Conservation (phyloP, 2,113 vertebrate species). For the Cyanistes caeruleus region DNA sequence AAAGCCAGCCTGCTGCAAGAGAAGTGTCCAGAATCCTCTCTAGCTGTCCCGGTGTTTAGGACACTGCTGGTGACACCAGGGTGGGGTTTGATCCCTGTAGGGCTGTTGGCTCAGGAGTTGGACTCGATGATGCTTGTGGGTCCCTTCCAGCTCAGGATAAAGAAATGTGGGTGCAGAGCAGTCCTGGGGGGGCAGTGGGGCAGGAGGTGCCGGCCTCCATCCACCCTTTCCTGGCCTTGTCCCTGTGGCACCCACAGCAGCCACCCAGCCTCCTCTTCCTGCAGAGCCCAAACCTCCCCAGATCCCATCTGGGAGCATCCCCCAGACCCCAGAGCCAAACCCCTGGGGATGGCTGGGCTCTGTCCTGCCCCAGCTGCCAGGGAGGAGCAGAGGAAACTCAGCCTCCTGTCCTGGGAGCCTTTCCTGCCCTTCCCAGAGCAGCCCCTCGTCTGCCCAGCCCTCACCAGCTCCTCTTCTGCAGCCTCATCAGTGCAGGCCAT, state of each 20-base stretch:
- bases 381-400: neutral
- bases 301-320: neutral
- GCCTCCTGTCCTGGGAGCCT: neutral
- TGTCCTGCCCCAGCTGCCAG: neutral
- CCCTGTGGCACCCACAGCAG: neutral
- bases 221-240: neutral
- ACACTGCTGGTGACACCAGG: neutral
- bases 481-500: neutral
- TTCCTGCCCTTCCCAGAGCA: constrained; percentile 41
- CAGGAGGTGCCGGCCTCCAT: neutral
- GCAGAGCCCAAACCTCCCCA: neutral
- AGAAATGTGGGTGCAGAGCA: neutral
- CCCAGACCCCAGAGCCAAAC: neutral
- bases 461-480: neutral
- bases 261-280: neutral
- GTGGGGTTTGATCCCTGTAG: accelerated
- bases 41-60: neutral
- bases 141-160: neutral
- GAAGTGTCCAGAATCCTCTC: neutral
- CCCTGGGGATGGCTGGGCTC: neutral
- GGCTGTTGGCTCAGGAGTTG: too few species aligned
- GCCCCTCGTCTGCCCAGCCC: neutral
- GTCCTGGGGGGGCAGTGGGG: neutral
- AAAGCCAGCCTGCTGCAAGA: neutral
- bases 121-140: neutral